Evolutionary conservation across 2,888 invertebrate species (phyloP).

Genomic region (Amphimallon solstitiale): DNA sequence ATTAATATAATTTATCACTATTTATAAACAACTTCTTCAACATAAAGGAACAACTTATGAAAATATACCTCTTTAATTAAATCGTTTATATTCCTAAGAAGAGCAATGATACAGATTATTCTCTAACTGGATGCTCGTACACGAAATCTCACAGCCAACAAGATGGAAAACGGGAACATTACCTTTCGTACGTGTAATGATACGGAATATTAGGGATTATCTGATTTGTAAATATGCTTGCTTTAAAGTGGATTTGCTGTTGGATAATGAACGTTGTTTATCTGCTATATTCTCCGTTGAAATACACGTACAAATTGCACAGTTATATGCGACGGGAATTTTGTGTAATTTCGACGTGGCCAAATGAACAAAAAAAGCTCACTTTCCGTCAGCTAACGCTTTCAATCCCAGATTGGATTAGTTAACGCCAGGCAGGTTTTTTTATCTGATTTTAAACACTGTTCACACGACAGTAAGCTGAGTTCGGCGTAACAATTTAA

Average conservation of each 20-base stretch:
- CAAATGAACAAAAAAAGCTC: constrained; percentile 5
- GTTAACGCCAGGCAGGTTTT: too few relatives aligned
- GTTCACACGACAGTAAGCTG: too few relatives aligned
- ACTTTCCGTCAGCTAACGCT: neutral
- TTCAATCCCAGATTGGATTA: too few relatives aligned
- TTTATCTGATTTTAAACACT: too few relatives aligned
- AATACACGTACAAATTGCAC: constrained; percentile 12
- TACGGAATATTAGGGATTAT: constrained; percentile 43
- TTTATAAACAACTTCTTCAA: too few relatives aligned
- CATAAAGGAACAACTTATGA: too few relatives aligned
- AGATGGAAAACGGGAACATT: constrained; percentile 18
- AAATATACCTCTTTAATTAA: too few relatives aligned
- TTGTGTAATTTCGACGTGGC: constrained; percentile 7
- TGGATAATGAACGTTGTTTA: constrained; percentile 38
- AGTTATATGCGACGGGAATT: neutral
- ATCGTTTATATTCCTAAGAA: too few relatives aligned
- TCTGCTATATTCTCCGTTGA: neutral
- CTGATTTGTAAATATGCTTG: constrained; percentile 42
- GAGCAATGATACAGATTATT: too few relatives aligned
- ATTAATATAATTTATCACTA: too few relatives aligned
- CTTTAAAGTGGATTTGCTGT: constrained; percentile 38
- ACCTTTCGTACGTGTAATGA: constrained; percentile 36
- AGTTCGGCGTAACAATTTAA: too few relatives aligned
- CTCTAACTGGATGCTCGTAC: neutral
- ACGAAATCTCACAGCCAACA: constrained; percentile 1